These are phyloP conservation scores for Pogonomyrmex californicus DNA, from an alignment of 1,140 invertebrate genomes.

Conservation along the genomic window DNA sequence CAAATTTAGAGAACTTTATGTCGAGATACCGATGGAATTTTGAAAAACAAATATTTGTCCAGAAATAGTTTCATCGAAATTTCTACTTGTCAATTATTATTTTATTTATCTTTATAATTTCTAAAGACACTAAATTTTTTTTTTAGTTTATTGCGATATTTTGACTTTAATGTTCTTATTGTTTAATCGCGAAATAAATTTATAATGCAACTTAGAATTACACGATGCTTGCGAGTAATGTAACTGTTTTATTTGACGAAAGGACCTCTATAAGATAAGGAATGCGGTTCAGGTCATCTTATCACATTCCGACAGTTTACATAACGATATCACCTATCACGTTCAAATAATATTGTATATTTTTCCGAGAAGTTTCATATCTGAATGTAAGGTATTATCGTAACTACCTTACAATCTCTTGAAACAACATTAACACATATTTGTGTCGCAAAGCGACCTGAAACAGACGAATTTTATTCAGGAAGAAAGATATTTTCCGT, in stretches of 20 bases:
- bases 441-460: too few species aligned
- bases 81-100: constrained; percentile 2
- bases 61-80: not conserved
- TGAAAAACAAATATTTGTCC: not conserved
- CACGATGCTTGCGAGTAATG: not conserved
- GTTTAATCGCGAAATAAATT: not conserved
- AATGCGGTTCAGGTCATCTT: constrained; percentile 60
- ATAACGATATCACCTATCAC: constrained; percentile 65
- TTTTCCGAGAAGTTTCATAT: not conserved
- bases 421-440: not conserved
- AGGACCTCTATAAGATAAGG: constrained; percentile 37
- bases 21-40: not conserved
- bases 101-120: not conserved
- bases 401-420: not conserved
- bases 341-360: constrained; percentile 58
- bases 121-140: not conserved
- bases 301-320: constrained; percentile 60
- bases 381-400: not conserved
- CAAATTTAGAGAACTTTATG: constrained; percentile 61
- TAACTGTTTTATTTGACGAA: constrained; percentile 48
- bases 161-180: not conserved
- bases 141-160: not conserved
- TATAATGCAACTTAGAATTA: not conserved
- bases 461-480: not conserved
- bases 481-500: not conserved